Conservation (phyloP, 2,888 invertebrate genomes). For the Cremastobaeus sp. region DNA sequence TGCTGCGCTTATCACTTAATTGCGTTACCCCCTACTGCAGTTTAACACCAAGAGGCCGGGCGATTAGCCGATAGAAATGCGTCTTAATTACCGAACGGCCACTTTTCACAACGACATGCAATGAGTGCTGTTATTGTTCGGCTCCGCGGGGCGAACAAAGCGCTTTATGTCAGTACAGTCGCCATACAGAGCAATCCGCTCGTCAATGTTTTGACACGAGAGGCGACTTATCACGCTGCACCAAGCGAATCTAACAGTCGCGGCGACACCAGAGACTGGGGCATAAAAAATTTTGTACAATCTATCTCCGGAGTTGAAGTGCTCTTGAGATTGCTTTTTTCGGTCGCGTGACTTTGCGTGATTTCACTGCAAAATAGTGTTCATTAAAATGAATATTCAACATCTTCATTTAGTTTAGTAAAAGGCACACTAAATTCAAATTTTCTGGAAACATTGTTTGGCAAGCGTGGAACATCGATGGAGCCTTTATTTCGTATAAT, state of each 20-base stretch:
- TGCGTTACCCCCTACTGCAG: conserved; percentile 73
- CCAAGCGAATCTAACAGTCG: conserved; percentile 21
- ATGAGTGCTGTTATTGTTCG: conserved; percentile 44
- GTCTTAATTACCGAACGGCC: conserved; percentile 47
- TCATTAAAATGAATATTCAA: no score
- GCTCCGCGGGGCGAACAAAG: conserved; percentile 31
- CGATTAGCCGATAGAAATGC: conserved; percentile 46
- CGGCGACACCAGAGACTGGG: conserved; percentile 19
- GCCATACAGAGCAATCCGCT: no score
- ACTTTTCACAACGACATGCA: conserved; percentile 32
- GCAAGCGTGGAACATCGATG: no score
- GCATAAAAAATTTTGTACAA: conserved; percentile 15
- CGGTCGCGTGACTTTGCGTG: conserved; percentile 13
- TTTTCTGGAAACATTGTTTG: no score
- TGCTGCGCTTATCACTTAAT: conserved; percentile 68
- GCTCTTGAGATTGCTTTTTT: conserved; percentile 13
- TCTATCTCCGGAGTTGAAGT: conserved; percentile 9
- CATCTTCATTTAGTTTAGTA: no score
- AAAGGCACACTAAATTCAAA: no score
- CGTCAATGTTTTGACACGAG: conserved; percentile 21
- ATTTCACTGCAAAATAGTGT: no score
- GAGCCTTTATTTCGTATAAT: no score
- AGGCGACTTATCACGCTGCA: conserved; percentile 10
- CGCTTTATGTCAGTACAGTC: conserved; percentile 21
- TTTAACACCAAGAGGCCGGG: conserved; percentile 71